Evolutionary conservation across 37 sponge, comb jelly and placozoan genomes (phyloP).

Genomic region (Bolinopsis microptera): DNA sequence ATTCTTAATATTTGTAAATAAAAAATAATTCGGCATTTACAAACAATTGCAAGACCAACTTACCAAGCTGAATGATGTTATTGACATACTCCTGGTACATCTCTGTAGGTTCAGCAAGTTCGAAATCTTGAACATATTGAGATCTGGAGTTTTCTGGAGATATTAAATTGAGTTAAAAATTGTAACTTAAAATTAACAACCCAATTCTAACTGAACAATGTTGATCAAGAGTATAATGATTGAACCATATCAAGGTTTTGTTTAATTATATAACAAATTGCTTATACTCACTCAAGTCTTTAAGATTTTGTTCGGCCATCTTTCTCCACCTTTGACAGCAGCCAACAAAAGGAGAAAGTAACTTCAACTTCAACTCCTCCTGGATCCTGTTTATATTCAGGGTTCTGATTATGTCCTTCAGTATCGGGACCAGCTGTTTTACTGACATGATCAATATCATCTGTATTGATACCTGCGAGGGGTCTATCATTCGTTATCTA

Average conservation of each 20-base stretch:
- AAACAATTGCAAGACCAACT: too few species aligned
- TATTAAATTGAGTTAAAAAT: too few species aligned
- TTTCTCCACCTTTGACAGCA: constrained; percentile 8
- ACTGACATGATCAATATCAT: constrained; percentile 57
- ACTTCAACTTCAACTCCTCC: constrained; percentile 23
- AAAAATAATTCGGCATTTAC: too few species aligned
- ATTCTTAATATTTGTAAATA: too few species aligned
- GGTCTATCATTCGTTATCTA: too few species aligned
- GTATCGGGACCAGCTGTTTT: background rate
- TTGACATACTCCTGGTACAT: constrained; percentile 57
- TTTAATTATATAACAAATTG: too few species aligned
- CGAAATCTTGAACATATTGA: constrained; percentile 38
- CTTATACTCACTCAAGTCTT: constrained; percentile 39
- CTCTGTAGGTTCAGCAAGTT: constrained; percentile 25
- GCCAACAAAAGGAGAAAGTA: background rate
- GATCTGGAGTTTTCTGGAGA: constrained; percentile 1
- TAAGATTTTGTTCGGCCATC: constrained; percentile 14
- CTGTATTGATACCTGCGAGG: constrained; percentile 56
- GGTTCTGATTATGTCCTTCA: background rate
- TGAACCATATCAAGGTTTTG: too few species aligned
- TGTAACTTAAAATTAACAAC: too few species aligned
- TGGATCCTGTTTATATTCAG: constrained; percentile 23
- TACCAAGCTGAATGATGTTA: constrained; percentile 59
- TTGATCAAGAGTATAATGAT: too few species aligned
- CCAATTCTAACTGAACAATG: too few species aligned